Percentiles rank a stretch among this genome's conserved stretches.
phyloP scores from a whole-genome alignment of 1,140 invertebrate species.

The Phymorhynchus buccinoides region DNA sequence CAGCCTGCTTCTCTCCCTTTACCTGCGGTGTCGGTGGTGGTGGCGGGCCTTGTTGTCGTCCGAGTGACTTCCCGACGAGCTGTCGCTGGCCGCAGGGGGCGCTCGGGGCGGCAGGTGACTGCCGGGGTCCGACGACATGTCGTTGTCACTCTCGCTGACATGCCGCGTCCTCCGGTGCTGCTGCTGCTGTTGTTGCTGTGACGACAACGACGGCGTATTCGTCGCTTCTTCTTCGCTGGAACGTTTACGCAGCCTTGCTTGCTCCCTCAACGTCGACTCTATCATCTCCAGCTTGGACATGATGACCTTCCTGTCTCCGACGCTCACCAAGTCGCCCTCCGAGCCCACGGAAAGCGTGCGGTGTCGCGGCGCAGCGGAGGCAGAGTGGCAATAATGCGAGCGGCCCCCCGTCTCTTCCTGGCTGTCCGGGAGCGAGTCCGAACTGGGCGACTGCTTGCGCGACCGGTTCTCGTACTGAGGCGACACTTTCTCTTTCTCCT shows the following conservation, averaged over 20 bases:
- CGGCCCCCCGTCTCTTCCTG: slow-evolving; percentile 42
- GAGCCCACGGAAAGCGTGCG: slow-evolving; percentile 51
- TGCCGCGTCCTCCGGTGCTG: slow-evolving; percentile 49
- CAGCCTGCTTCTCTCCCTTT: neutral
- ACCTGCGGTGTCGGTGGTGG: slow-evolving; percentile 55
- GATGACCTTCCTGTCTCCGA: slow-evolving; percentile 31
- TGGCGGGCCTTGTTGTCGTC: slow-evolving; percentile 52
- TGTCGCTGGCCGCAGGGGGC: slow-evolving; percentile 50
- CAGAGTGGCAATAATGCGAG: too few species aligned
- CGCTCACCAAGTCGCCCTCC: slow-evolving; percentile 43
- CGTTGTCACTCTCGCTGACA: slow-evolving; percentile 54
- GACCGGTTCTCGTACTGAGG: slow-evolving; percentile 27
- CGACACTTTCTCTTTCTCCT: slow-evolving; percentile 32
- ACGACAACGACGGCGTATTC: slow-evolving; percentile 18
- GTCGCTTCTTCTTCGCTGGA: slow-evolving; percentile 21
- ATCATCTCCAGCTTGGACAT: slow-evolving; percentile 53
- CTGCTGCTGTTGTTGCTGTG: too few species aligned
- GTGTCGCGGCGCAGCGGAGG: slow-evolving; percentile 27
- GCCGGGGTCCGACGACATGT: slow-evolving; percentile 44
- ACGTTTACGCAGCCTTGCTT: slow-evolving; percentile 7
- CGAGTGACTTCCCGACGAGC: slow-evolving; percentile 57
- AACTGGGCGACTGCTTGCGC: slow-evolving; percentile 36
- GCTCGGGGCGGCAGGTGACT: slow-evolving; percentile 42
- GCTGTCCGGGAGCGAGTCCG: slow-evolving; percentile 45
- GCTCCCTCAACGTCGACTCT: slow-evolving; percentile 45